Evolutionary conservation across 2,888 invertebrate species (phyloP), one percentile per base, ranked within the genome.

Genomic region (Hololepta plana): DNA sequence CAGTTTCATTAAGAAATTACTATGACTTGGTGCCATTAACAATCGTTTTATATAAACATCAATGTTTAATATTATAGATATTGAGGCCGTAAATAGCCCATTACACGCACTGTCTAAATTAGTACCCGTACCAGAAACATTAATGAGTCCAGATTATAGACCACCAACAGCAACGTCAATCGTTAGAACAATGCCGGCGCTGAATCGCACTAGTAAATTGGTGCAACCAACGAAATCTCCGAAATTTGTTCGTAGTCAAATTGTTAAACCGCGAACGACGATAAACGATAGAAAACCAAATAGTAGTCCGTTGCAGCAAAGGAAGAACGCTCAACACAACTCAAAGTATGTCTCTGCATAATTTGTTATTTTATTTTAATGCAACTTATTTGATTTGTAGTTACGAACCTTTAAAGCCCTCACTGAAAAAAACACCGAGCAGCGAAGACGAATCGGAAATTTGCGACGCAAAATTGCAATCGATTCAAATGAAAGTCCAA

Each of bases 111-210:
- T 82, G 6, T 80, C 81, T 0, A 84, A 82, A 55, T 72, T 84
- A 62, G 77, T 85, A 1, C 85, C 84, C 1, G 84, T 84, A 14
- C 84, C 84, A 1, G 85, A 85, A 49, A 77, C 81, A 0, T 57
- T 85, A 2, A 81, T 82, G 76, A 82, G 82, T 44, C 82, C 80
- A 1, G 81, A 81, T 48, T 75, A 74, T 48, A 66, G 55, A 17
- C 57, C 57, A 12, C 30, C 44, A 2, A 7, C 37, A 24, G 35
- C 35, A 19, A 32, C 38, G n/a, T 25, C 30, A 4, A 26, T 15
- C 27, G 30, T 27, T 4, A 33, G 23, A 22, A 27, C 32, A 12
- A 34, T 29, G 15, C 27, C 35, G 6, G 45, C 47, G 6, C 45
- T 46, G 15, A 49, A 46, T 37, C 23, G 33, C 12, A 27, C 34